These are phyloP conservation scores for Scaptomyza flava DNA, from an alignment of 2,888 invertebrate species.

Conservation along the genomic window DNA sequence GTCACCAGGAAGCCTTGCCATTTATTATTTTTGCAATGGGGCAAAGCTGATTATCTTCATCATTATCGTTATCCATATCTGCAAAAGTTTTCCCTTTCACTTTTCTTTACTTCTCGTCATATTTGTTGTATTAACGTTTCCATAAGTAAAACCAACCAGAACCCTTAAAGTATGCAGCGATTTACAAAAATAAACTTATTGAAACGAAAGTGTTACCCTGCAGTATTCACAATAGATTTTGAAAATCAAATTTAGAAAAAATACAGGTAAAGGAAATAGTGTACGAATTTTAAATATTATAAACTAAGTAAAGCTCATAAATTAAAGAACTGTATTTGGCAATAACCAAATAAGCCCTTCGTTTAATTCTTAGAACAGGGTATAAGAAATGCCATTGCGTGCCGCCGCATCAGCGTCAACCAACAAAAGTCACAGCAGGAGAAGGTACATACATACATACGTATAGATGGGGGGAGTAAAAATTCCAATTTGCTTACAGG, in stretches of 20 bases:
- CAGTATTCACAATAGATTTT: not conserved
- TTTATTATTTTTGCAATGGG: constrained; percentile 61
- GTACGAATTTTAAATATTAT: too few relatives aligned
- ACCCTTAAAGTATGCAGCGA: constrained; percentile 73
- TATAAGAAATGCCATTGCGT: constrained; percentile 63
- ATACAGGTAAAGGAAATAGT: too few relatives aligned
- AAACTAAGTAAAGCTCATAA: too few relatives aligned
- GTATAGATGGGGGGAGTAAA: not conserved
- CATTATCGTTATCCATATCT: constrained; percentile 29
- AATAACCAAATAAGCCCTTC: not conserved
- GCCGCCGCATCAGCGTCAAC: constrained; percentile 34
- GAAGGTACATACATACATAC: not conserved
- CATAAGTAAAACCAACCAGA: constrained; percentile 20
- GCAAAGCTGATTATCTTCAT: constrained; percentile 50
- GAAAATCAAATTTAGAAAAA: not conserved
- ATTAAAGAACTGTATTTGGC: not conserved
- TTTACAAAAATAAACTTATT: constrained; percentile 71
- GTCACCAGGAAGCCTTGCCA: constrained; percentile 44
- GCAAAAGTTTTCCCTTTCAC: constrained; percentile 39
- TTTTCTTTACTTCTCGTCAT: constrained; percentile 30
- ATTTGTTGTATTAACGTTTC: constrained; percentile 14
- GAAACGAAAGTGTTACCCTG: constrained; percentile 5
- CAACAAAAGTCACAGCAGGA: not conserved
- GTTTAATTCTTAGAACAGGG: constrained; percentile 4
- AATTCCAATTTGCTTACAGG: constrained; percentile 5